Conservation (phyloP, 2,113 vertebrate genomes). For the Xiphophorus maculatus region DNA sequence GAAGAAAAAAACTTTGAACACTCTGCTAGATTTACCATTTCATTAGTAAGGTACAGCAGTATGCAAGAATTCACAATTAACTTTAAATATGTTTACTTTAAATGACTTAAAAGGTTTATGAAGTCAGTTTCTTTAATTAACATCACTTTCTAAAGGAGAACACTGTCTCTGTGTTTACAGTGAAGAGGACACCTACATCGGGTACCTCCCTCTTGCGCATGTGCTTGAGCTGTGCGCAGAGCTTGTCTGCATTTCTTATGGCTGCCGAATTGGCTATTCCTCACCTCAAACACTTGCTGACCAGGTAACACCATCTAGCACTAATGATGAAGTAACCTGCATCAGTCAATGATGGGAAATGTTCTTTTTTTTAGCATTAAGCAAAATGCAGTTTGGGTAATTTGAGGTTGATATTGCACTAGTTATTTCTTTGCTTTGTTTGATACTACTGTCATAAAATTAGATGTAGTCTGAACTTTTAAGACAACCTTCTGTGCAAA, state of each 20-base stretch:
- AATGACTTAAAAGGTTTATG: background rate
- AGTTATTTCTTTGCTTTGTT: background rate
- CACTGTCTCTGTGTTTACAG: conserved; percentile 70
- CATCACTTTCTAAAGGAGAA: background rate
- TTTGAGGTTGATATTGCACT: background rate
- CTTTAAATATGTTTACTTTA: background rate
- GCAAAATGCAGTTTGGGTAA: background rate
- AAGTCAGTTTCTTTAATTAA: background rate
- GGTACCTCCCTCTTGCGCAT: conserved; percentile 94
- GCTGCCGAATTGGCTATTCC: conserved; percentile 93
- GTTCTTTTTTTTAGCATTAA: background rate
- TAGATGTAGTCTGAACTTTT: too few relatives aligned
- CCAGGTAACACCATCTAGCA: conserved; percentile 80
- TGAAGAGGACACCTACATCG: conserved; percentile 91
- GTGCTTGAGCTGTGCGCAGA: conserved; percentile 95
- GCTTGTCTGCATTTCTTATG: conserved; percentile 88
- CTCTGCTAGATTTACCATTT: too few relatives aligned
- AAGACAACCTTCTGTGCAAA: background rate
- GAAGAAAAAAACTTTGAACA: too few relatives aligned
- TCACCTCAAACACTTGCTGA: conserved; percentile 93
- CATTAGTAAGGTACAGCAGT: background rate
- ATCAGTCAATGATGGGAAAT: background rate
- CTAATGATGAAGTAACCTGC: background rate
- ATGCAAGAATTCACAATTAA: background rate
- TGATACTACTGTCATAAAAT: background rate